phyloP scores from a whole-genome alignment of 1,140 invertebrate species.

The Drosophila nigrodunni region DNA sequence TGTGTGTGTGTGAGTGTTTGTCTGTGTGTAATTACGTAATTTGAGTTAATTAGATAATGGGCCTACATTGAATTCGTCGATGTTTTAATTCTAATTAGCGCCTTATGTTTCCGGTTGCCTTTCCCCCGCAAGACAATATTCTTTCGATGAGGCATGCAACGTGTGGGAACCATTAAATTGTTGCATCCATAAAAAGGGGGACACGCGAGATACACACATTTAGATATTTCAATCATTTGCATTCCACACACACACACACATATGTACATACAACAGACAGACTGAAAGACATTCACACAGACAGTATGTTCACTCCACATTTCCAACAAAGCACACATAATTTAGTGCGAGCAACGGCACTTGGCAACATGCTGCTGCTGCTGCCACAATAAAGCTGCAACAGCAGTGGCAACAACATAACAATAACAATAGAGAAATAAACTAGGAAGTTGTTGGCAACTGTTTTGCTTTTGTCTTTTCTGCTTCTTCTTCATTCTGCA shows the following conservation, averaged over 20 bases:
- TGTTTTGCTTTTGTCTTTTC: slow-evolving; percentile 46
- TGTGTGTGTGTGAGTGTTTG: slow-evolving; percentile 6
- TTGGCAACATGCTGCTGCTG: slow-evolving; percentile 57
- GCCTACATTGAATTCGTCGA: slow-evolving; percentile 9
- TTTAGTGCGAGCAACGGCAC: slow-evolving; percentile 73
- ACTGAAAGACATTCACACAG: slow-evolving; percentile 8
- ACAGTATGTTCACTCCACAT: slow-evolving; percentile 45
- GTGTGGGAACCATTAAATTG: slow-evolving; percentile 75
- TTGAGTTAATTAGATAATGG: slow-evolving; percentile 53
- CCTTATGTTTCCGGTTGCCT: slow-evolving; percentile 13
- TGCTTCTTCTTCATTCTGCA: slow-evolving; percentile 11
- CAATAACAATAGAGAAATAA: slow-evolving; percentile 34
- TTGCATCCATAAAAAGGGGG: slow-evolving; percentile 62
- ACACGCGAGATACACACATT: slow-evolving; percentile 38
- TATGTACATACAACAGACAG: slow-evolving; percentile 22
- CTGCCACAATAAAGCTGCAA: slow-evolving; percentile 29
- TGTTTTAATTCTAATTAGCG: slow-evolving; percentile 65
- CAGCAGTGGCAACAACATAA: slow-evolving; percentile 26
- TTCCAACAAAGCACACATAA: slow-evolving; percentile 63
- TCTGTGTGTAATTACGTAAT: slow-evolving; percentile 23
- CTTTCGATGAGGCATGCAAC: slow-evolving; percentile 45
- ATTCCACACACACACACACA: slow-evolving; percentile 44
- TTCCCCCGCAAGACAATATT: slow-evolving; percentile 12
- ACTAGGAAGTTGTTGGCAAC: slow-evolving; percentile 59
- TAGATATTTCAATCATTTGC: slow-evolving; percentile 71